Evolutionary conservation across 1,140 invertebrate genomes (phyloP).

Genomic region (Drosophila athabasca): DNA sequence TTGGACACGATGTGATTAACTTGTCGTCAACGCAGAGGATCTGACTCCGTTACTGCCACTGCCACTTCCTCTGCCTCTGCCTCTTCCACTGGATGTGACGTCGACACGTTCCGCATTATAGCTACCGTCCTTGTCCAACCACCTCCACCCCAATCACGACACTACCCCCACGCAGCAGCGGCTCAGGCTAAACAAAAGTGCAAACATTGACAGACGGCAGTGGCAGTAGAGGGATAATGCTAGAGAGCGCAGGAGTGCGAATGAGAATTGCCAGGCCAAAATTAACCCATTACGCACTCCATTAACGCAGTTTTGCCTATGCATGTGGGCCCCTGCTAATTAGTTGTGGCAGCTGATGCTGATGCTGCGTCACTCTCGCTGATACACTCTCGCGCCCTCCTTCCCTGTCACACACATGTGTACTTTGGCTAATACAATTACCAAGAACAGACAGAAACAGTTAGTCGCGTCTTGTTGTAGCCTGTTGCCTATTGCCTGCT

Average conservation of each 20-base stretch:
- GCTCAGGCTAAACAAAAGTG: slow-evolving; percentile 51
- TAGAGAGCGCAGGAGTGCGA: neutral
- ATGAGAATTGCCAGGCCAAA: slow-evolving; percentile 41
- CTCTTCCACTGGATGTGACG: slow-evolving; percentile 30
- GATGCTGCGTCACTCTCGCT: slow-evolving; percentile 27
- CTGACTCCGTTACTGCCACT: slow-evolving; percentile 4
- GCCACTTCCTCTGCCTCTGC: slow-evolving; percentile 9
- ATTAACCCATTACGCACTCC: slow-evolving; percentile 80
- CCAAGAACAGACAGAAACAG: slow-evolving; percentile 26
- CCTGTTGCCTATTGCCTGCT: too few relatives aligned
- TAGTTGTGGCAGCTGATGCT: slow-evolving; percentile 77
- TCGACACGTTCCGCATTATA: slow-evolving; percentile 40
- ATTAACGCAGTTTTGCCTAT: slow-evolving; percentile 70
- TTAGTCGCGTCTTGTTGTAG: slow-evolving; percentile 11
- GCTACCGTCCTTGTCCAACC: neutral
- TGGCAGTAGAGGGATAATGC: slow-evolving; percentile 5
- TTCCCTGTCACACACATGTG: neutral
- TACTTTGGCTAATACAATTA: slow-evolving; percentile 48
- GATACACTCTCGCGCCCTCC: neutral
- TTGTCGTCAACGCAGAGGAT: slow-evolving; percentile 53
- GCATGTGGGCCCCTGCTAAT: slow-evolving; percentile 68
- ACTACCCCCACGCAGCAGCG: slow-evolving; percentile 8
- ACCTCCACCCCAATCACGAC: neutral
- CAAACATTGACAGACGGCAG: slow-evolving; percentile 47
- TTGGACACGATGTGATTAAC: slow-evolving; percentile 81